Conservation (phyloP, 2,113 vertebrate species). For the Enhydra lutris region DNA sequence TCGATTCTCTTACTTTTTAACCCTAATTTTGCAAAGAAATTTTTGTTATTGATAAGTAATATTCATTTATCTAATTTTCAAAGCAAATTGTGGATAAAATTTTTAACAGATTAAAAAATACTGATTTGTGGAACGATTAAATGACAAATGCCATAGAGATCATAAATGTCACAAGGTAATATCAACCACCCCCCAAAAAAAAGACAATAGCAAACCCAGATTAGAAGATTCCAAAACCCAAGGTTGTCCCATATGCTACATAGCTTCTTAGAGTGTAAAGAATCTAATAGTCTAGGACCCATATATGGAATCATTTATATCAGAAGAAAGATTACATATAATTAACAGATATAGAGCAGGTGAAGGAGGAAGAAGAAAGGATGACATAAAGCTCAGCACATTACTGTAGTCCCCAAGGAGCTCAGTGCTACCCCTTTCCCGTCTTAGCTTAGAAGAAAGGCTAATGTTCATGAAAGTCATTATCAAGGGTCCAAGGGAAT, state of each 20-base stretch:
- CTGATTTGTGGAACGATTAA: neutral
- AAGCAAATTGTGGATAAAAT: neutral
- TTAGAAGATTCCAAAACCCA: neutral
- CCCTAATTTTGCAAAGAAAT: neutral
- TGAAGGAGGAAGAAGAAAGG: neutral
- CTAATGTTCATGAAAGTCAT: neutral
- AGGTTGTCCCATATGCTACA: neutral
- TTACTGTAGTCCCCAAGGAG: neutral
- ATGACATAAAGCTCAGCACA: neutral
- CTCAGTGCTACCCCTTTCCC: rapidly evolving
- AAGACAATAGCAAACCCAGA: neutral
- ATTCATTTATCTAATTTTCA: neutral
- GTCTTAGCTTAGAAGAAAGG: neutral
- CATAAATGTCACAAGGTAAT: neutral
- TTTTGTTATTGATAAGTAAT: neutral
- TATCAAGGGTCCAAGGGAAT: neutral
- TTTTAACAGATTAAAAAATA: neutral
- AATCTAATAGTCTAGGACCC: neutral
- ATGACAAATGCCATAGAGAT: neutral
- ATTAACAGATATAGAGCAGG: neutral
- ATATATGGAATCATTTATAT: neutral
- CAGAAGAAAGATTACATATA: neutral
- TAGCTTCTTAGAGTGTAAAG: neutral
- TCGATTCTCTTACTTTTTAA: neutral
- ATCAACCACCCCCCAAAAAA: rapidly evolving